Conservation (phyloP, 2,113 vertebrate species). For the Ia io region DNA sequence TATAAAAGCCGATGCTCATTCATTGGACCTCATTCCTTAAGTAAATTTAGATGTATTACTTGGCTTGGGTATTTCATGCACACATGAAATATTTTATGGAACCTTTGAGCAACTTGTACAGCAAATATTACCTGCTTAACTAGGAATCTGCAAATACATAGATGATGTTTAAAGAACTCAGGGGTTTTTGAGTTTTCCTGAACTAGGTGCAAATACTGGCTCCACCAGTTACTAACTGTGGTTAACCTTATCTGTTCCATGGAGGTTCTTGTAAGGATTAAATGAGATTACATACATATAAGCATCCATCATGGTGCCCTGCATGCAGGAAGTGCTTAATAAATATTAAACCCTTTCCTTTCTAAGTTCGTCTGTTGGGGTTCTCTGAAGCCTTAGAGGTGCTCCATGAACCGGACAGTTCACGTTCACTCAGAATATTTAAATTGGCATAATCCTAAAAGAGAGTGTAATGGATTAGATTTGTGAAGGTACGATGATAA, state of each 20-base stretch:
- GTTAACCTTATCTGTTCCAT: neutral
- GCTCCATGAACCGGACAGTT: neutral
- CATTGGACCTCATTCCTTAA: neutral
- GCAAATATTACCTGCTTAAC: neutral
- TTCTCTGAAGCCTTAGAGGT: neutral
- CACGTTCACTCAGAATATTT: neutral
- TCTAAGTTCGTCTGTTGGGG: neutral
- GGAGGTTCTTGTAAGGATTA: neutral
- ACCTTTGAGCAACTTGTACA: neutral
- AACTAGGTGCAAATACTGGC: neutral
- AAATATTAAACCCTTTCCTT: neutral
- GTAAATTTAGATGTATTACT: neutral
- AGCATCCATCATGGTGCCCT: neutral
- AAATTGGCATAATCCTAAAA: neutral
- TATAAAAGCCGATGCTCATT: neutral
- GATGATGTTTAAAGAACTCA: neutral
- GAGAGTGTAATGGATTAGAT: neutral
- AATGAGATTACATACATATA: neutral
- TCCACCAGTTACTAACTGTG: neutral
- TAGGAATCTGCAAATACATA: neutral
- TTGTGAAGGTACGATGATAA: neutral
- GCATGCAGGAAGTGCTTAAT: neutral
- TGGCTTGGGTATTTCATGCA: neutral
- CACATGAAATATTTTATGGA: neutral
- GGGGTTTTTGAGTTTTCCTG: neutral